Base-by-base conservation (phyloP, 2,797 vertebrate genomes). In the Parauchenoglanis ngamensis region DNA sequence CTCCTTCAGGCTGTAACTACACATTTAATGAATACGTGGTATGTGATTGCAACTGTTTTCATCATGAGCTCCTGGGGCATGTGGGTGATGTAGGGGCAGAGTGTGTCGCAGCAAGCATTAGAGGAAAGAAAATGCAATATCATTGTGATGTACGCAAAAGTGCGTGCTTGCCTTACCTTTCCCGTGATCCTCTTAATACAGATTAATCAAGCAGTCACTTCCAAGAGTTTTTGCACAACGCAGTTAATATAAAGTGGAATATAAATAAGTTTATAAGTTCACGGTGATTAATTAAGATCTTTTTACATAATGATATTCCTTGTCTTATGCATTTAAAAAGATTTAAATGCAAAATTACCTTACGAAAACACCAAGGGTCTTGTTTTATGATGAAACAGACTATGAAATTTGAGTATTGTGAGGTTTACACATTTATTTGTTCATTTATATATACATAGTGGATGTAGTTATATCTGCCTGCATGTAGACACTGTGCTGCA, bases 11-110 rank as follows among this genome's bases (percentile, higher is more conserved):
- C 31, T 80, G 78, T 59, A 80, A 40, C 65, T 19, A 72, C 65
- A 84, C 67, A 23, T 56, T 84, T 84, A 72, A 84, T 57, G 61
- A 82, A n/a, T 31, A 49, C 28, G 44, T 21, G 61, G 59, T 49
- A 6, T 49, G 80, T 28, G 59, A 82, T 82, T 82, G 80, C 80
- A 52, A 28, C 25, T 5, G 1, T 67, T 82, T 82, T 82, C 80
- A 82, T 82, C 80, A 82, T 28, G 59, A 65, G 80, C 61, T 67
- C 56, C 5, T 0, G 31, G 15, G 78, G 40, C 65, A 44, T 65
- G 44, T 15, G 4, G 23, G 59, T 65, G 35, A 63, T 19, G 40
- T 15, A 0, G 79, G 25, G 79, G 25, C 57, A 0, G 57, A 61
- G 57, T 82, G 79, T 65, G 59, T 82, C n/a, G 25, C 10, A 40